Evolutionary conservation across 2,888 invertebrate genomes (phyloP).

Genomic region (Epirrita christyi): DNA sequence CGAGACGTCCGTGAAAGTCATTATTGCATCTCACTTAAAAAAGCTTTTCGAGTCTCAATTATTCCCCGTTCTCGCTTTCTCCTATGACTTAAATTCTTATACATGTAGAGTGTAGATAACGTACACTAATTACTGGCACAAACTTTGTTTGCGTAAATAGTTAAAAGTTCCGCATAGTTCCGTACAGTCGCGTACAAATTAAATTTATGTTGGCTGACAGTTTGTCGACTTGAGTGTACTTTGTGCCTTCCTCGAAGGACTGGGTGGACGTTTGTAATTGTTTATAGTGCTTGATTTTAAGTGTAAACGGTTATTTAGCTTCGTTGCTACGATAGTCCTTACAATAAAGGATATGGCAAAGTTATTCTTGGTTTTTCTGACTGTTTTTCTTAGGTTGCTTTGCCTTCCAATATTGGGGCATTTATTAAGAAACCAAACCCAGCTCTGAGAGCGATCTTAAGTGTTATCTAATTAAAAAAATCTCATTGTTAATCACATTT

Average conservation of each 20-base stretch:
- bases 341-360: too few relatives aligned
- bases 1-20: too few relatives aligned
- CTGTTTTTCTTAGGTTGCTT: too few relatives aligned
- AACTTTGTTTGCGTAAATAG: slow-evolving; percentile 32
- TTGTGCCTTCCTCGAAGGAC: background rate
- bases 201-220: slow-evolving; percentile 16
- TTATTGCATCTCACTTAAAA: too few relatives aligned
- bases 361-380: too few relatives aligned
- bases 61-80: background rate
- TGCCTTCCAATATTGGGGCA: too few relatives aligned
- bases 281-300: background rate
- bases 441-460: too few relatives aligned
- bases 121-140: slow-evolving; percentile 31
- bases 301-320: background rate
- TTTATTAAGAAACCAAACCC: too few relatives aligned
- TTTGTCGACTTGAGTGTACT: slow-evolving; percentile 11
- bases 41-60: background rate
- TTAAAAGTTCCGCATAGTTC: slow-evolving; percentile 32
- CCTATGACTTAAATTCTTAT: background rate
- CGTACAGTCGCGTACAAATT: slow-evolving; percentile 17
- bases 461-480: too few relatives aligned
- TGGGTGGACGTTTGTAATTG: background rate
- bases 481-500: too few relatives aligned
- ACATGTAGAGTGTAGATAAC: slow-evolving; percentile 16
- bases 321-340: too few relatives aligned